A percentile compares a stretch with the other conserved stretches of the same genome.
Conservation (phyloP, 2,113 vertebrate genomes). For the Muntiacus muntjak region DNA sequence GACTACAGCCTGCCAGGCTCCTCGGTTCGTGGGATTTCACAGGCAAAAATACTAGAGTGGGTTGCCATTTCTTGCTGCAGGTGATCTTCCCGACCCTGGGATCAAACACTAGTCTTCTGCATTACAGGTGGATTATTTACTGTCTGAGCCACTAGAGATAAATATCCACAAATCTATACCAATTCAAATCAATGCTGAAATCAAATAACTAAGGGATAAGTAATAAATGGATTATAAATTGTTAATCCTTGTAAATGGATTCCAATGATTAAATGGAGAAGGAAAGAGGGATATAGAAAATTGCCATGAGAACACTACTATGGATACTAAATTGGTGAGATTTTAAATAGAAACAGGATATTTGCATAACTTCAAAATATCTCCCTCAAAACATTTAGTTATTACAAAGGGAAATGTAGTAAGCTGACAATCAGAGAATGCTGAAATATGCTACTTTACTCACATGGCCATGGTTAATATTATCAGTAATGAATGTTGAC, state of each 20-base stretch:
- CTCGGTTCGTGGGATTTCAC: background rate
- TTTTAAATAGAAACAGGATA: background rate
- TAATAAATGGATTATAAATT: background rate
- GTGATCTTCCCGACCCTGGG: background rate
- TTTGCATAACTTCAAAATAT: background rate
- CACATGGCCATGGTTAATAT: background rate
- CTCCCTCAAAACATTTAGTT: background rate
- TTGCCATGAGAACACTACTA: background rate
- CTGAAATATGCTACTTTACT: background rate
- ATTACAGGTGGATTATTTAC: background rate
- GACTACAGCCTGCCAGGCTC: background rate
- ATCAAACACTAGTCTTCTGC: background rate
- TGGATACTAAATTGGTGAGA: background rate
- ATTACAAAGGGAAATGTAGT: background rate
- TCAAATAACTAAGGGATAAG: background rate
- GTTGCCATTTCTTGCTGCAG: background rate
- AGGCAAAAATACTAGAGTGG: background rate
- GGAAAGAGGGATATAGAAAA: background rate
- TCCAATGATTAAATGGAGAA: background rate
- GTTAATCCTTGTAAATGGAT: background rate
- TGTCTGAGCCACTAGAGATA: background rate
- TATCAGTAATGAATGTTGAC: background rate
- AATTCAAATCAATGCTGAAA: background rate
- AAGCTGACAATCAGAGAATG: background rate
- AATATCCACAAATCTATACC: background rate